Evolutionary conservation across 92 coral and sea anemone species (phyloP), one percentile per base, ranked within the genome.

Genomic region (Parazoanthus swiftii): DNA sequence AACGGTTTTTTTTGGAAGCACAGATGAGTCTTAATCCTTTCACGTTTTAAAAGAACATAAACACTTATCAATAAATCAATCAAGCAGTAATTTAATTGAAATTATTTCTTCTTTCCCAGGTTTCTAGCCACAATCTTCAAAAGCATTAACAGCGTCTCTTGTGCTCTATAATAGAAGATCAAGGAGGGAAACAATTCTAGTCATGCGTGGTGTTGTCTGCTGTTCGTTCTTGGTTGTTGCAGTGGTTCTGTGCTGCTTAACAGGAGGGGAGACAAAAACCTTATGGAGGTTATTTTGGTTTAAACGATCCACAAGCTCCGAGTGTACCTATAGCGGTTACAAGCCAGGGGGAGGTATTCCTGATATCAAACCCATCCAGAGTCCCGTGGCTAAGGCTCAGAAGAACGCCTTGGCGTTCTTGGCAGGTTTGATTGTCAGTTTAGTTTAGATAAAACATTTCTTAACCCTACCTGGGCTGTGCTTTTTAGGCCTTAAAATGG

Each of bases 261-360:
- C 77, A 10, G 77, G 77, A 36, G 38, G 38, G 42, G 77, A 73
- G 20, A 21, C 77, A 73, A 73, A 73, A 3, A 29, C 43, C 8
- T 73, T 11, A 20, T 73, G 77, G 77, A 73, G 77, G 42, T 23
- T 73, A 0, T 73, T 73, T 39, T 73, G 77, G 77, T 73, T 73
- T 36, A 73, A 73, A 73, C 77, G 77, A 36, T 73, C 77, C 77
- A 73, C 23, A 33, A 36, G 77, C 21, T 9, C 77, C 3, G 77
- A 73, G 77, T 73, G 77, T 16, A 73, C 37, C 16, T 73, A 73
- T 16, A 2, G 18, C 16, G 77, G 77, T 11, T 73, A 73, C 77
- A 73, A 73, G 39, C 77, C 77, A 16, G 77, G 77, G 77, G 77
- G 77, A 73, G 77, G 77, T 73, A 73, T 73, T 33, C 77, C 77